Evolutionary conservation across 2,888 invertebrate species (phyloP).

Genomic region (Empis stercorea): DNA sequence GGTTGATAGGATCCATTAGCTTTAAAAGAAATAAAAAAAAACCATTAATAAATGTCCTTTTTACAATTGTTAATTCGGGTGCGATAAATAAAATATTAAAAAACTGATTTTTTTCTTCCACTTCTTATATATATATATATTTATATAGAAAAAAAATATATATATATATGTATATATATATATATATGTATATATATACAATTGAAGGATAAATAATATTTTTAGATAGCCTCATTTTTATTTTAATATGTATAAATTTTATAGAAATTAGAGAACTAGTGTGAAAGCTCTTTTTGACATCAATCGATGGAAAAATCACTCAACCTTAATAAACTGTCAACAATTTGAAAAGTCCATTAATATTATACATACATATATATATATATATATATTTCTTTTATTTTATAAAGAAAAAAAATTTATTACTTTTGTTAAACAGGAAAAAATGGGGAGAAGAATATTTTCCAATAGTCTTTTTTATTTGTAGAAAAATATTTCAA

Average conservation of each 20-base stretch:
- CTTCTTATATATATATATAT: not conserved
- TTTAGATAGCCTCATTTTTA: no score
- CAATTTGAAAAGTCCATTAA: conserved; percentile 20
- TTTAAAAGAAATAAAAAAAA: conserved; percentile 39
- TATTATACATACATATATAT: conserved; percentile 3
- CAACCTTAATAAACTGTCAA: conserved; percentile 19
- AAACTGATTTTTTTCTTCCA: not conserved
- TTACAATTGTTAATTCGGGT: not conserved
- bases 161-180: not conserved
- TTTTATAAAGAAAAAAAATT: not conserved
- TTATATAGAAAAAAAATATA: no score
- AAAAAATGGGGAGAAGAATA: not conserved
- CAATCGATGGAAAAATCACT: conserved; percentile 13
- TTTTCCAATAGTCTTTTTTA: no score
- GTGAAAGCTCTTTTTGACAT: no score
- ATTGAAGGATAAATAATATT: no score
- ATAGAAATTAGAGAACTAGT: no score
- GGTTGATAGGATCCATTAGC: conserved; percentile 80
- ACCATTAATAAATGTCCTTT: not conserved
- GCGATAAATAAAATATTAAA: not conserved
- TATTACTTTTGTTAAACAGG: no score
- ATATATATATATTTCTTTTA: not conserved
- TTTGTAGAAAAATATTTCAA: not conserved
- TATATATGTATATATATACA: not conserved
- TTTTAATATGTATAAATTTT: no score